Evolutionary conservation across 2,113 vertebrate genomes (phyloP).

Genomic region (Grantiella picta): DNA sequence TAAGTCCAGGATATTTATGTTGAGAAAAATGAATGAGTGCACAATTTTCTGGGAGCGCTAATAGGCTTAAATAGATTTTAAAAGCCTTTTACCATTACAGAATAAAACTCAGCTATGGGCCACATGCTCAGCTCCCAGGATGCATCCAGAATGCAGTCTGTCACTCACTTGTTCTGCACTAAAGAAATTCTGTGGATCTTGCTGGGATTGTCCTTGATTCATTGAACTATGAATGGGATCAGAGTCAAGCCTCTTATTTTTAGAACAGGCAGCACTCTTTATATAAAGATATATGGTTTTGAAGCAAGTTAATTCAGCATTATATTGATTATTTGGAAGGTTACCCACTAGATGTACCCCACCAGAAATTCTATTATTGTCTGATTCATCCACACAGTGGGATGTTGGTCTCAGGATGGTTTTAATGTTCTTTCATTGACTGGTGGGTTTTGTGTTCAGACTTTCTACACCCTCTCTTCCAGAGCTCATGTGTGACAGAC

Average conservation of each 20-base stretch:
- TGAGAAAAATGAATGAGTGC: conserved; percentile 18
- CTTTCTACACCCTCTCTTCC: not conserved
- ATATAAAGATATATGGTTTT: not conserved
- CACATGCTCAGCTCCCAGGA: not conserved
- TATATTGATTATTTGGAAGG: not conserved
- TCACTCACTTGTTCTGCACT: not conserved
- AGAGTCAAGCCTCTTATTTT: not conserved
- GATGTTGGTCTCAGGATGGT: not conserved
- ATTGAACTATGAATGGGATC: not conserved
- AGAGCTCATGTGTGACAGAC: not conserved
- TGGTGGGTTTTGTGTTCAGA: not conserved
- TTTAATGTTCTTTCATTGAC: not conserved
- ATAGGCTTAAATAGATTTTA: conserved; percentile 31
- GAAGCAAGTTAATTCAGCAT: not conserved
- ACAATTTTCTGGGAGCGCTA: conserved; percentile 17
- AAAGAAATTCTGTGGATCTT: not conserved
- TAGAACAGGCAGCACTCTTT: not conserved
- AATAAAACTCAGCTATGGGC: not conserved
- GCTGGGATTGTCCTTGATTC: not conserved
- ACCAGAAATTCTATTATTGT: not conserved
- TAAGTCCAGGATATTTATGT: conserved; percentile 48
- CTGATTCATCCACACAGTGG: not conserved
- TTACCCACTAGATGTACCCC: not conserved
- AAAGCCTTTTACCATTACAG: conserved; percentile 19
- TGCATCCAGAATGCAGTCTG: not conserved